Evolutionary conservation across 1,140 invertebrate genomes (phyloP).

Genomic region (Eurosta solidaginis): DNA sequence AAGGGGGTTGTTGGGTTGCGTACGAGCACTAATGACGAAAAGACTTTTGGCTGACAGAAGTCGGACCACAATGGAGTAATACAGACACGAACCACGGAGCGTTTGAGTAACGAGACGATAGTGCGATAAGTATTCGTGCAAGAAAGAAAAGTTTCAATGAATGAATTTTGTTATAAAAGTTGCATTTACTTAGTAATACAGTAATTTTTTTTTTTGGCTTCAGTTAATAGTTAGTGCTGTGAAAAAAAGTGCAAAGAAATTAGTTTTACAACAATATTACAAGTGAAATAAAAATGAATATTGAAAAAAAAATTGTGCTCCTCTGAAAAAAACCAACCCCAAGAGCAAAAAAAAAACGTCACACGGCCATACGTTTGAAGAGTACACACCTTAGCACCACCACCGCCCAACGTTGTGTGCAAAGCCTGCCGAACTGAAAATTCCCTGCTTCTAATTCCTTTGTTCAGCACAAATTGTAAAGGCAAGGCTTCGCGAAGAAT

Average conservation of each 20-base stretch:
- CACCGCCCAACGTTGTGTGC: too few species aligned
- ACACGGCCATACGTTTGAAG: not conserved
- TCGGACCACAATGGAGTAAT: slow-evolving; percentile 1
- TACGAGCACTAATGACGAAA: not conserved
- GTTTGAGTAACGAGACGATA: not conserved
- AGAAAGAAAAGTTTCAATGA: not conserved
- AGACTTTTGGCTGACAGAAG: slow-evolving; percentile 3
- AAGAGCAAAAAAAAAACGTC: not conserved
- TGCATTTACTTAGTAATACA: not conserved
- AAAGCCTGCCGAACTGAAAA: too few species aligned
- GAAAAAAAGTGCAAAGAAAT: not conserved
- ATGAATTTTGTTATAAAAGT: not conserved
- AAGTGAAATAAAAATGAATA: not conserved
- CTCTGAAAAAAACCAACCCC: not conserved
- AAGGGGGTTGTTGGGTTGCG: not conserved
- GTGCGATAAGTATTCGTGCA: slow-evolving; percentile 22
- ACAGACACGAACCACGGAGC: not conserved
- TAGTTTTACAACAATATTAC: not conserved
- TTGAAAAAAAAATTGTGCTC: not conserved
- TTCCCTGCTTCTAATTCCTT: too few species aligned
- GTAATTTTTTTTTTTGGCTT: not conserved
- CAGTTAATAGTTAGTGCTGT: not conserved
- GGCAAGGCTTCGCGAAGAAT: too few species aligned
- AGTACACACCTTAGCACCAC: not conserved
- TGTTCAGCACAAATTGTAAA: too few species aligned